phyloP scores from a whole-genome alignment of 1,140 invertebrate species.

The Cecropterus lyciades region DNA sequence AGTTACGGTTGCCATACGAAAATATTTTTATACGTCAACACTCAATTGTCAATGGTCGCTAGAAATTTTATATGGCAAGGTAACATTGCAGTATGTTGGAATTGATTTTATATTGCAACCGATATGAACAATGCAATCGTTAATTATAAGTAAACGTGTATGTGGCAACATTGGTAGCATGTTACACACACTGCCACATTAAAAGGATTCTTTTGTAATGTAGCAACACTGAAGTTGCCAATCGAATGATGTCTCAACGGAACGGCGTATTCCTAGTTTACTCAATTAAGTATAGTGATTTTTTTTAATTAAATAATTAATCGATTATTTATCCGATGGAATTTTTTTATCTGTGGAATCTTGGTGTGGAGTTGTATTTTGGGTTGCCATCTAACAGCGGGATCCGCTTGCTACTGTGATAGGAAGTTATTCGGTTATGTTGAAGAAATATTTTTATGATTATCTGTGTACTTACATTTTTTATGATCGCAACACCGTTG shows the following conservation, averaged over 20 bases:
- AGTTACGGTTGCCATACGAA: too few species aligned
- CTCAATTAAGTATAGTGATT: constrained; percentile 22
- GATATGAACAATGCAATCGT: not conserved
- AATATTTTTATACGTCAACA: constrained; percentile 22
- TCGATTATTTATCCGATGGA: constrained; percentile 14
- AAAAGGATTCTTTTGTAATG: not conserved
- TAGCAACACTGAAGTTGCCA: constrained; percentile 23
- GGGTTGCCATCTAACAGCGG: constrained; percentile 22
- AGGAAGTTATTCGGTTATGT: constrained; percentile 23
- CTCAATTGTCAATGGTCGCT: too few species aligned
- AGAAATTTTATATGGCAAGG: too few species aligned
- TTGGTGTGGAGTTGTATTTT: constrained; percentile 13
- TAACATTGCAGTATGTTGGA: constrained; percentile 1
- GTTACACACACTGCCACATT: not conserved
- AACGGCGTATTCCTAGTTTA: constrained; percentile 27
- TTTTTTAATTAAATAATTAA: constrained; percentile 6
- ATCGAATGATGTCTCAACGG: constrained; percentile 13
- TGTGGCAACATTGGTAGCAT: not conserved
- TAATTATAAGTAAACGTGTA: not conserved
- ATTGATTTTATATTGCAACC: constrained; percentile 14
- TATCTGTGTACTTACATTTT: constrained; percentile 35
- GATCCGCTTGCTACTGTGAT: constrained; percentile 28
- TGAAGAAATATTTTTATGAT: constrained; percentile 14
- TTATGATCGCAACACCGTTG: constrained; percentile 25
- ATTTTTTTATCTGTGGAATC: constrained; percentile 13